Evolutionary conservation across 2,888 invertebrate species (phyloP), one percentile per base, ranked within the genome.

Genomic region (Tetheella fluctuosa): DNA sequence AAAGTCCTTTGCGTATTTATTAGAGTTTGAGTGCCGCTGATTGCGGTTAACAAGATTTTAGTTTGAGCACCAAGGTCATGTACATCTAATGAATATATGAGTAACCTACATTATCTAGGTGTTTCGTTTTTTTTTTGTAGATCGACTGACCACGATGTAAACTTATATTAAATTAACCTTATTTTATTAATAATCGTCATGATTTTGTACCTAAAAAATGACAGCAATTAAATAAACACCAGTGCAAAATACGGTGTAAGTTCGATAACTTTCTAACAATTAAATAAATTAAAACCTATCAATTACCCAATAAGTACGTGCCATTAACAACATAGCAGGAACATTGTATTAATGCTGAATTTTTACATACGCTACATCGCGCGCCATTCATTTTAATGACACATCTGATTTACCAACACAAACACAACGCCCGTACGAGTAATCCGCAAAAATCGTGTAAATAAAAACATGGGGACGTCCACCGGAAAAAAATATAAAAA

Each of bases 371-470:
- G 74, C 70, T 63, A 69, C 70, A 73, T 71, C 74, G 79, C 74
- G 70, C 75, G 70, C 81, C 83, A 81, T 86, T 85, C 84, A 83
- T 86, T 87, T 86, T 85, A 84, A 86, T 81, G 77, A 80, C 75
- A 69, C 73, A 71, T 76, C 80, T 76, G 80, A 82, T 84, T 81
- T 80, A 79, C n/a, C n/a, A n/a, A n/a, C 79, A 79, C 74, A 76
- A 69, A 69, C 63, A 64, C 64, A 65, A 64, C n/a, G 61, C 62
- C 63, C 56, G 60, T 60, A 54, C 62, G 67, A 39, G 39, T 67
- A 67, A 66, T 60, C 69, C 70, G 64, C 64, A 64, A 62, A 61
- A 64, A 65, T 61, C 54, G 61, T 64, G 54, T 39, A 34, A 23
- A 62, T 67, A 71, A 66, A 65, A 65, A 69, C 70, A 68, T 39